These are phyloP conservation scores for Drosophila pruinosa DNA, from an alignment of 1,140 invertebrate genomes.

Conservation along the genomic window DNA sequence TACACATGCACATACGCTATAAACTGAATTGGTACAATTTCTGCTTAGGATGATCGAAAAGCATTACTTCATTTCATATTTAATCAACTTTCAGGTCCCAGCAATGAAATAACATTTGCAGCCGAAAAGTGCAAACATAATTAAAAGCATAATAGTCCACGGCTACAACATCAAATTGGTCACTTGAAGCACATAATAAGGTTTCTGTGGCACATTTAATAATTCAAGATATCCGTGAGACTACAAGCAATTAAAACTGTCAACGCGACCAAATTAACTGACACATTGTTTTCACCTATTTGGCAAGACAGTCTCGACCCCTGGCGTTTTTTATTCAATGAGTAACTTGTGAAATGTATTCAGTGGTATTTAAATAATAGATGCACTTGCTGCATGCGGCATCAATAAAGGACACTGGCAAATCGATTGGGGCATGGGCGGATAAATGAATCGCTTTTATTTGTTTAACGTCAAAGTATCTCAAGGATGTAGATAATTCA, in stretches of 20 bases:
- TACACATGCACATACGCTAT: too few species aligned
- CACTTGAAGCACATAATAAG: neutral
- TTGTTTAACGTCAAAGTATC: constrained; percentile 51
- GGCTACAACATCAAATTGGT: neutral
- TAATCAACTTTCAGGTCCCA: neutral
- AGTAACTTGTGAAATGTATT: constrained; percentile 59
- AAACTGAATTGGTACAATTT: too few species aligned
- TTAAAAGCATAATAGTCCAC: too few species aligned
- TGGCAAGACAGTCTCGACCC: neutral
- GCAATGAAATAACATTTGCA: too few species aligned
- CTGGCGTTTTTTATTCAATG: too few species aligned
- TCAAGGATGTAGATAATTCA: constrained; percentile 32
- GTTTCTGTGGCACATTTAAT: constrained; percentile 47
- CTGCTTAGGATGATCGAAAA: too few species aligned
- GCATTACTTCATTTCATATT: too few species aligned
- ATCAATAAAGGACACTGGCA: constrained; percentile 16
- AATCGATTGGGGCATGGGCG: neutral
- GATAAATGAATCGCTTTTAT: constrained; percentile 39
- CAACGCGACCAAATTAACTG: constrained; percentile 36
- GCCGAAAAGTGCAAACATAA: too few species aligned
- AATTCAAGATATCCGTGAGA: constrained; percentile 44
- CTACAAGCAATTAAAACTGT: constrained; percentile 49
- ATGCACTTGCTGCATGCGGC: constrained; percentile 41
- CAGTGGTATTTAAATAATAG: constrained; percentile 69
- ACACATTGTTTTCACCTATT: constrained; percentile 62